Percentiles rank a stretch among this genome's conserved stretches.
Conservation (phyloP, 2,888 invertebrate genomes). For the Pilophorus perplexus region DNA sequence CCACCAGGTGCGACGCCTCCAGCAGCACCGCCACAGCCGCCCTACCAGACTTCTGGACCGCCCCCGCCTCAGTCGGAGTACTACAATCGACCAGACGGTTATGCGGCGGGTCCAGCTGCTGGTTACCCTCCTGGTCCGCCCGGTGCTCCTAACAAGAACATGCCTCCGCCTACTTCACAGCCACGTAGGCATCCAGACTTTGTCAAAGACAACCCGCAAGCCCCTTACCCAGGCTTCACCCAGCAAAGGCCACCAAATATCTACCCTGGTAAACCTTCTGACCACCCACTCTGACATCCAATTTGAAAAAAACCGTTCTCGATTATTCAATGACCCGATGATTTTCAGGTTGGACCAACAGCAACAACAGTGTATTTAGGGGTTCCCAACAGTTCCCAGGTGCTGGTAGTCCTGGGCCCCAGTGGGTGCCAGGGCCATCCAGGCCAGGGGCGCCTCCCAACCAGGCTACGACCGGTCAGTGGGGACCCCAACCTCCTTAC, state of each 20-base stretch:
- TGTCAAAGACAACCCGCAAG: slow-evolving; percentile 64
- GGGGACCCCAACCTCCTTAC: slow-evolving; percentile 51
- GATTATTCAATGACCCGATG: background rate
- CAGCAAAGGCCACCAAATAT: slow-evolving; percentile 62
- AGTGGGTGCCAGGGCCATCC: slow-evolving; percentile 55
- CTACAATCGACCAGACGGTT: slow-evolving; percentile 53
- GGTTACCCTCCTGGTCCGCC: slow-evolving; percentile 41
- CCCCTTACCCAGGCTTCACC: slow-evolving; percentile 62
- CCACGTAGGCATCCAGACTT: slow-evolving; percentile 79
- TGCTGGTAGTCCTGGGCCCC: slow-evolving; percentile 51
- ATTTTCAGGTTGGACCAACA: slow-evolving; percentile 61
- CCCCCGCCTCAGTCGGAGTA: slow-evolving; percentile 54
- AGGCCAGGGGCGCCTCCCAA: slow-evolving; percentile 52
- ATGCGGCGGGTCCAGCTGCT: slow-evolving; percentile 31
- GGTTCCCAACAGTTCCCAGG: slow-evolving; percentile 49
- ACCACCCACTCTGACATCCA: background rate
- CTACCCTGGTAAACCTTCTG: slow-evolving; percentile 57
- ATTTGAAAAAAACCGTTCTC: background rate
- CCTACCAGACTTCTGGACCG: slow-evolving; percentile 51
- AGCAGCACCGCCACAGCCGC: slow-evolving; percentile 50
- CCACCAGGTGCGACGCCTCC: slow-evolving; percentile 22
- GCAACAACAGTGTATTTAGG: slow-evolving; percentile 55
- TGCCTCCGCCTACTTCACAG: slow-evolving; percentile 65
- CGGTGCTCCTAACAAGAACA: slow-evolving; percentile 56
- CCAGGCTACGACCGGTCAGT: slow-evolving; percentile 55